Conservation (phyloP, 2,888 invertebrate genomes). For the Amiota mariae region DNA sequence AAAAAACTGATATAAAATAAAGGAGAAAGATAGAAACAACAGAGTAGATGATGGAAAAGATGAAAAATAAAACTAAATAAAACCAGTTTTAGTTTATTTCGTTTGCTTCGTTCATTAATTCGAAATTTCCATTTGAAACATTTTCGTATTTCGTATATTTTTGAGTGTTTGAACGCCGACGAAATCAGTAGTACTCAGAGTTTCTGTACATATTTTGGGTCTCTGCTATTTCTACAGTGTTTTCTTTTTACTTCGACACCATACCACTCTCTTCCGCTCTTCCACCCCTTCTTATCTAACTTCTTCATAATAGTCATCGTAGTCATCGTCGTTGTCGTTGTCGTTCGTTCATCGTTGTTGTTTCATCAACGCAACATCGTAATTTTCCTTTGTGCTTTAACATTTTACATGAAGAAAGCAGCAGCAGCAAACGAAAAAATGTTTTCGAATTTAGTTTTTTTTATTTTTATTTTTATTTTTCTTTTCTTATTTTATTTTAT, state of each 20-base stretch:
- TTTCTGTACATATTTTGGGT: neutral
- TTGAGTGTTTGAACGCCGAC: slow-evolving; percentile 41
- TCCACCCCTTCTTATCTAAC: neutral
- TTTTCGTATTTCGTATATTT: slow-evolving; percentile 50
- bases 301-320: slow-evolving; percentile 1
- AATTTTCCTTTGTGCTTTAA: slow-evolving; percentile 31
- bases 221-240: neutral
- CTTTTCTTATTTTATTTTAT: neutral
- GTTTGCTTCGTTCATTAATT: slow-evolving; percentile 71
- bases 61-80: slow-evolving; percentile 62
- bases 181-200: slow-evolving; percentile 24
- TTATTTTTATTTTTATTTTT: neutral
- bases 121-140: slow-evolving; percentile 72
- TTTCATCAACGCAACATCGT: slow-evolving; percentile 26
- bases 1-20: slow-evolving; percentile 28
- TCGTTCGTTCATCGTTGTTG: slow-evolving; percentile 5
- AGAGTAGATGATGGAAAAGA: slow-evolving; percentile 50
- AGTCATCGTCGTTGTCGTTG: neutral
- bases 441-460: slow-evolving; percentile 17
- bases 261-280: neutral
- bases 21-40: slow-evolving; percentile 52
- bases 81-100: slow-evolving; percentile 69
- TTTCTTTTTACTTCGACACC: neutral
- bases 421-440: slow-evolving; percentile 18
- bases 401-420: slow-evolving; percentile 18